Base-by-base conservation (phyloP, 2,888 invertebrate species). In the Anarsia innoxiella region DNA sequence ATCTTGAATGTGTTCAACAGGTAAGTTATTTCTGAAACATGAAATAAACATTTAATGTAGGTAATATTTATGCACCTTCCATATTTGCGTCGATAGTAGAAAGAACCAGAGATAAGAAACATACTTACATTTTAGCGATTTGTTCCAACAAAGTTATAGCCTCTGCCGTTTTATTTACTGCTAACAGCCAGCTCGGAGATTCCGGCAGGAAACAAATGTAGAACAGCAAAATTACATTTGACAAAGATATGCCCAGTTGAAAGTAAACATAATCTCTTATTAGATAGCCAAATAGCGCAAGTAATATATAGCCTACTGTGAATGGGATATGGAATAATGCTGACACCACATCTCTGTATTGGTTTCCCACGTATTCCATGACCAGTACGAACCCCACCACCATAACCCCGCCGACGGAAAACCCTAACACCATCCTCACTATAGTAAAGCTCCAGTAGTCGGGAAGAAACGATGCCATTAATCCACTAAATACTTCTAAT, bases 351-450 rank as follows among this genome's bases (percentile, higher is more conserved):
- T 86, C 85, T 46, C 88, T 75, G 44, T 76, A 71, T n/a, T 54
- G 59, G 2, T 59, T 72, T 10, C 90, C 90, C 31, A 89, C 82
- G 37, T 88, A 83, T 63, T 91, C 91, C 89, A 90, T 90, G 1
- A 89, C 66, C 5, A 90, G 72, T 2, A 84, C 83, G 48, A 77
- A 83, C 11, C 75, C 66, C 10, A 77, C 54, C 10, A 92, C 89
- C 90, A 92, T 89, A 0, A 92, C 89, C 11, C 94, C 94, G 23
- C 93, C 93, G 1, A 92, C 91, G n/a, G 92, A 88, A 34, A 90
- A 69, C 1, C 92, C 93, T 16, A 90, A 85, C 12, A 92, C 53
- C 64, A 92, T 90, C 56, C 93, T 56, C 32, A 90, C 72, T 0
- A 91, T 43, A 13, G 92, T 86, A 58, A 93, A 92, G 52, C 73